Base-by-base conservation (phyloP, 1,140 invertebrate genomes). In the Hesperophylax magnus region DNA sequence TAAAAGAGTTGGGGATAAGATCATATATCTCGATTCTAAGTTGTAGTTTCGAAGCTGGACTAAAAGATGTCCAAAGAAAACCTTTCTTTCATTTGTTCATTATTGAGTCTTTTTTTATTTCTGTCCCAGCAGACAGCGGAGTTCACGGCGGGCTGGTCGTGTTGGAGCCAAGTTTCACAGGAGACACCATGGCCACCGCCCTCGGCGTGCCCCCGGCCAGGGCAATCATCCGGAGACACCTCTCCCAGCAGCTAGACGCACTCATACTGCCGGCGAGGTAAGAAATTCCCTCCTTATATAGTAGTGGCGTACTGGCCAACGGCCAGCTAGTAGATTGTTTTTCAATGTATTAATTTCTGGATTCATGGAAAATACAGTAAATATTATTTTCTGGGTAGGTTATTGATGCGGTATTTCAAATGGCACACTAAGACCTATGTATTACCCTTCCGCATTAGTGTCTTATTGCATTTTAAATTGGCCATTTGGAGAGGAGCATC, bases 101-200 rank as follows among this genome's bases (percentile, higher is more conserved):
- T 47, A 47, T 47, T 47, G 39, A 47, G 39, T 47, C n/a, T 14
- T 14, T 65, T 17, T 65, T 31, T n/a, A 17, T 65, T 63, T 65
- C 63, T 31, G 56, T 58, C n/a, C 63, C 11, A 80, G 14, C 88
- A 96, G 96, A 98, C 86, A 97, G 96, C 86, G 97, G 97, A 83
- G 96, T 98, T 1, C 97, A 98, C 86, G 97, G 97, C 82, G 97
- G 96, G 15, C 89, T 98, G 78, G 96, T 98, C 20, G 97, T 98
- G 52, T 88, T 98, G 84, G 97, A 98, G 86, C 95, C 96, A 18
- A 96, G 96, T 1, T 98, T 98, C 88, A 97, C 95, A 76, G 96
- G 97, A 31, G 97, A 98, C 86, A 97, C 96, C 56, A 97, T 98
- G 93, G 97, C 97, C 53, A 96, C 96, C 18, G 96, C 96, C 11